Percentiles rank a stretch among this genome's conserved stretches.
These are phyloP conservation scores for Hirtodrosophila confusa DNA, from an alignment of 2,888 invertebrate species.

Conservation along the genomic window DNA sequence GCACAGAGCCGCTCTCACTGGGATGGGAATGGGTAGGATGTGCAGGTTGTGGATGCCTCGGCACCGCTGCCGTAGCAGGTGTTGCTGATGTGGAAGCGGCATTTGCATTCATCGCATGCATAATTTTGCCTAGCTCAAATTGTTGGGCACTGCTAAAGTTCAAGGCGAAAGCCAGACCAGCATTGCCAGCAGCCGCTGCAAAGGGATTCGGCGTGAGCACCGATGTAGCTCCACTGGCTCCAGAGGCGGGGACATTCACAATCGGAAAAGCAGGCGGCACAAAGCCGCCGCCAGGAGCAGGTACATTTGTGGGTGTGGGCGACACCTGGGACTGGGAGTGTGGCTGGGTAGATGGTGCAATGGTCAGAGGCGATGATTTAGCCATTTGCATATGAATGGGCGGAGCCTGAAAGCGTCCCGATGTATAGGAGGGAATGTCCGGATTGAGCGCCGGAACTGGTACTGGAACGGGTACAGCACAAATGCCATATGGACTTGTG, in stretches of 20 bases:
- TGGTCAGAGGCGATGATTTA: slow-evolving; percentile 57
- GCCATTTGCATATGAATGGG: slow-evolving; percentile 58
- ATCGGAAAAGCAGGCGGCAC: slow-evolving; percentile 75
- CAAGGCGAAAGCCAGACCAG: slow-evolving; percentile 58
- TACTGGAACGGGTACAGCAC: slow-evolving; percentile 45
- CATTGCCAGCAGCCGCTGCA: slow-evolving; percentile 51
- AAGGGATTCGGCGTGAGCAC: slow-evolving; percentile 81
- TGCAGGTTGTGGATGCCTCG: slow-evolving; percentile 34
- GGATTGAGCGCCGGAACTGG: slow-evolving; percentile 42
- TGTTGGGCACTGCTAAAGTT: slow-evolving; percentile 75
- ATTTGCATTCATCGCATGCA: slow-evolving; percentile 72
- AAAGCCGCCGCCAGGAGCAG: slow-evolving; percentile 77
- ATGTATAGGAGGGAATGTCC: slow-evolving; percentile 58
- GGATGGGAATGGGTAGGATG: slow-evolving; percentile 50
- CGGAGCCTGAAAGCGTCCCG: slow-evolving; percentile 79
- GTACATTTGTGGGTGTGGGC: slow-evolving; percentile 77
- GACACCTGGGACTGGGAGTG: slow-evolving; percentile 57
- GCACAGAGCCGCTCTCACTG: slow-evolving; percentile 30
- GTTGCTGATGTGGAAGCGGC: slow-evolving; percentile 26
- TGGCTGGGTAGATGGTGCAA: slow-evolving; percentile 43
- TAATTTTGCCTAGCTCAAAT: slow-evolving; percentile 75
- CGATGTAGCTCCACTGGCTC: slow-evolving; percentile 49
- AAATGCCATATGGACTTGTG: slow-evolving; percentile 56
- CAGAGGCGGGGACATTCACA: slow-evolving; percentile 46
- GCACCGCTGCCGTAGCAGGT: slow-evolving; percentile 22